Evolutionary conservation across 2,113 vertebrate species (phyloP).

Genomic region (Melanostigma gelatinosum): DNA sequence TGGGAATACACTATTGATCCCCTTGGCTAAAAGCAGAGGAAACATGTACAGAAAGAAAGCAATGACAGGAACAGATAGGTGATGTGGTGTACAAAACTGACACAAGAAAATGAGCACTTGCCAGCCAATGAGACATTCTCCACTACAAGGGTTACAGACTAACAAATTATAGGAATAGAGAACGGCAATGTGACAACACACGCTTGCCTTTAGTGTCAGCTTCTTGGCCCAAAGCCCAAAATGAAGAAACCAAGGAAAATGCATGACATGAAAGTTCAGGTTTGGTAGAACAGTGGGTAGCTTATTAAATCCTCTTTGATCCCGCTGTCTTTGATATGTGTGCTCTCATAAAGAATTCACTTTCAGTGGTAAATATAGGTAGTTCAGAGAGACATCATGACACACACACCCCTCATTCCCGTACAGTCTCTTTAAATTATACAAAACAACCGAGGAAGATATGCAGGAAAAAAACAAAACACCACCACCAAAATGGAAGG

Average conservation of each 20-base stretch:
- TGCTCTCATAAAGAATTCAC: conserved; percentile 99
- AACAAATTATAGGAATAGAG: conserved; percentile 93
- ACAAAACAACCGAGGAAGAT: conserved; percentile 84
- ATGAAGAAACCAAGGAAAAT: conserved; percentile 89
- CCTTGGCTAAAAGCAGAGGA: conserved; percentile 28
- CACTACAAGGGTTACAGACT: conserved; percentile 88
- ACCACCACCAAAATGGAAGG: conserved; percentile 27
- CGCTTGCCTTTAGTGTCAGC: conserved; percentile 93
- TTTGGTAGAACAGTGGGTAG: conserved; percentile 93
- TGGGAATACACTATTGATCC: not conserved
- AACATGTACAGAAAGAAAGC: conserved; percentile 22
- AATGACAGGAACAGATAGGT: conserved; percentile 55
- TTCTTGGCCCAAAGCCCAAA: conserved; percentile 85
- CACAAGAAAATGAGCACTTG: conserved; percentile 69
- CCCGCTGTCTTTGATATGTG: conserved; percentile 97
- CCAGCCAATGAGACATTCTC: conserved; percentile 81
- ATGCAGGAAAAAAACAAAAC: conserved; percentile 55
- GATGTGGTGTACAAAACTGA: conserved; percentile 69
- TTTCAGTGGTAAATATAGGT: conserved; percentile 99
- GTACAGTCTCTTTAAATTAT: conserved; percentile 96
- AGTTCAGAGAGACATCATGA: conserved; percentile 98
- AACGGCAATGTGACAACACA: conserved; percentile 93
- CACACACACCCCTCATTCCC: conserved; percentile 87
- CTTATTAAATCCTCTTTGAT: conserved; percentile 99
- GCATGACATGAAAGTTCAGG: conserved; percentile 92